Evolutionary conservation across 2,888 invertebrate species (phyloP).

Genomic region (Asteroscopus sphinx): DNA sequence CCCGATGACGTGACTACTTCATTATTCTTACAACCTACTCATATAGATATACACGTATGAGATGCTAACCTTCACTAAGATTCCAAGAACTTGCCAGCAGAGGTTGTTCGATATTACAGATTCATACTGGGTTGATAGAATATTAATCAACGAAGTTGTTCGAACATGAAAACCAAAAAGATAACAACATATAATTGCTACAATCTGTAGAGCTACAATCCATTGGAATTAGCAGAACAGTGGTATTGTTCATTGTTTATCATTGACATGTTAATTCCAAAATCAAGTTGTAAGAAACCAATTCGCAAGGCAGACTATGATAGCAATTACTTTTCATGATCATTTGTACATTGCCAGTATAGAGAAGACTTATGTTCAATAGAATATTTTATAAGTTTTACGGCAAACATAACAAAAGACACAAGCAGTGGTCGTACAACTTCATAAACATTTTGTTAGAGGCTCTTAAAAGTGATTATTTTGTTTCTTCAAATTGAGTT

Average conservation of each 20-base stretch:
- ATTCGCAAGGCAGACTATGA: conserved; percentile 4
- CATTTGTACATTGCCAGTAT: not conserved
- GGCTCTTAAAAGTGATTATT: not conserved
- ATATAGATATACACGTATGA: conserved; percentile 38
- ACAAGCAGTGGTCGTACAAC: not conserved
- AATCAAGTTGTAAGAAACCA: conserved; percentile 17
- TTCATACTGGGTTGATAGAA: conserved; percentile 27
- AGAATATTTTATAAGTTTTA: conserved; percentile 2
- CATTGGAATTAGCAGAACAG: no score
- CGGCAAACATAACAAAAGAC: conserved; percentile 1
- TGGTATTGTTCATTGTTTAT: conserved; percentile 1
- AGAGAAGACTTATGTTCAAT: not conserved
- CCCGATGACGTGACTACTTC: conserved; percentile 52
- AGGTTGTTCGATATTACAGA: conserved; percentile 12
- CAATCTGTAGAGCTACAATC: conserved; percentile 9
- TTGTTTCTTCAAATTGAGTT: conserved; percentile 1
- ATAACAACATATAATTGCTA: conserved; percentile 19
- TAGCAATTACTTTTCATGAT: conserved; percentile 13
- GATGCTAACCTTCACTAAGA: conserved; percentile 46
- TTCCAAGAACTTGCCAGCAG: conserved; percentile 33
- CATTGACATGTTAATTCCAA: not conserved
- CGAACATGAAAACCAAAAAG: conserved; percentile 37
- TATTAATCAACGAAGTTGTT: conserved; percentile 44
- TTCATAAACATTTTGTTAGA: conserved; percentile 5
- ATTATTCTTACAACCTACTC: conserved; percentile 51